Evolutionary conservation across 2,888 invertebrate genomes (phyloP).

Genomic region (Junonia oenone): DNA sequence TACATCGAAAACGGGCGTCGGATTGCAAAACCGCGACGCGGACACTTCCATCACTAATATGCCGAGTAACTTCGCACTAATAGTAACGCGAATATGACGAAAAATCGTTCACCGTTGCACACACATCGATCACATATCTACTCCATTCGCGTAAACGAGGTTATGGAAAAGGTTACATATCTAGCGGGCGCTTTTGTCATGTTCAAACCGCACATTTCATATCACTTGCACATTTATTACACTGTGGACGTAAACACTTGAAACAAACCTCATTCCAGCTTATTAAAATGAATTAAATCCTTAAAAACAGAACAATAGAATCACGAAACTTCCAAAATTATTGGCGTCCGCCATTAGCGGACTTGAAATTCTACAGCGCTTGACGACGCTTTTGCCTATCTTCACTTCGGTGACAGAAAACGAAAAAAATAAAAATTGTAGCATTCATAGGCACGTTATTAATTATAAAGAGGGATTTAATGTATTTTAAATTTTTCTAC

Average conservation of each 20-base stretch:
- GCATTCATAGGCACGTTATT: constrained; percentile 26
- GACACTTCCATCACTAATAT: constrained; percentile 78
- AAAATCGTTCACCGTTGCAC: constrained; percentile 84
- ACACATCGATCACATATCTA: constrained; percentile 87
- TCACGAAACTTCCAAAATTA: constrained; percentile 78
- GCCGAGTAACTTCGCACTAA: constrained; percentile 63
- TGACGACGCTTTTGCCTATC: constrained; percentile 75
- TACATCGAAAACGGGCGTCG: constrained; percentile 79
- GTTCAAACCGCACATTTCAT: constrained; percentile 72
- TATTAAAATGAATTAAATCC: constrained; percentile 51
- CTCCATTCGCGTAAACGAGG: constrained; percentile 88
- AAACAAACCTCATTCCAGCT: constrained; percentile 61
- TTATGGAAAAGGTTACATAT: constrained; percentile 87
- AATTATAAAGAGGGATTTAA: constrained; percentile 18
- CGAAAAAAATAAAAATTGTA: constrained; percentile 40
- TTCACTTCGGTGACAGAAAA: constrained; percentile 72
- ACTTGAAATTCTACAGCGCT: constrained; percentile 73
- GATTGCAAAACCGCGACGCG: constrained; percentile 76
- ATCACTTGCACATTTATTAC: constrained; percentile 67
- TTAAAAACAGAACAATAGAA: constrained; percentile 75
- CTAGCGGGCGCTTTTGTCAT: constrained; percentile 79
- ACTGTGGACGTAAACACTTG: constrained; percentile 58
- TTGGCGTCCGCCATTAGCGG: constrained; percentile 79
- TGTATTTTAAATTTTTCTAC: constrained; percentile 28
- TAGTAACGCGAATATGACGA: constrained; percentile 74